A percentile compares a stretch with the other conserved stretches of the same genome.
These are phyloP conservation scores for Sigmodon hispidus DNA, from an alignment of 2,113 vertebrate species.

Conservation along the genomic window DNA sequence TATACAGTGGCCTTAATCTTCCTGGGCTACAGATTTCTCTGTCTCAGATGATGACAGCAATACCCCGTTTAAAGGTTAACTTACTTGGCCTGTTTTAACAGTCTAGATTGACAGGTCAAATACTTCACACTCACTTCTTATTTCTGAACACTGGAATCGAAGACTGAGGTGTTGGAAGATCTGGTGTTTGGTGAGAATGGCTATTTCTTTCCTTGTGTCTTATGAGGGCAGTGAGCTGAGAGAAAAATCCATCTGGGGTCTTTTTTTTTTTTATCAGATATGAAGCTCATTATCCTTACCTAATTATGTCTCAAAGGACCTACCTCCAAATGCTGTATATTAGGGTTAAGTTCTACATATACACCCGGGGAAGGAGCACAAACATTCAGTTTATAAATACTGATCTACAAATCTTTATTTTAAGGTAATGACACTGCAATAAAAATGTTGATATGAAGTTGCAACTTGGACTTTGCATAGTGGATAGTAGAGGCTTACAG, in stretches of 20 bases:
- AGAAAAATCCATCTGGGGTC: neutral
- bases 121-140: neutral
- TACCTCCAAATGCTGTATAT: neutral
- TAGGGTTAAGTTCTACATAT: neutral
- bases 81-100: neutral
- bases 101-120: neutral
- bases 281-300: neutral
- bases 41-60: neutral
- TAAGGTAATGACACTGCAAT: neutral
- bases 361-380: neutral
- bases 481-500: neutral
- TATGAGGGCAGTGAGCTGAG: neutral
- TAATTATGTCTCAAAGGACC: neutral
- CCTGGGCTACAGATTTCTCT: constrained; percentile 17
- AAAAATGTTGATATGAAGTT: constrained; percentile 17
- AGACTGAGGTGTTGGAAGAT: neutral
- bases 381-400: neutral
- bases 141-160: neutral
- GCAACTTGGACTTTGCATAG: neutral
- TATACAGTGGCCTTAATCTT: neutral
- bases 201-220: neutral
- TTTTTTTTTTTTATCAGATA: neutral
- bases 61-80: neutral
- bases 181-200: neutral
- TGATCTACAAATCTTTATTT: neutral